A percentile compares a stretch with the other conserved stretches of the same genome.
phyloP scores from a whole-genome alignment of 2,797 vertebrate genomes.

The Alcedo atthis region DNA sequence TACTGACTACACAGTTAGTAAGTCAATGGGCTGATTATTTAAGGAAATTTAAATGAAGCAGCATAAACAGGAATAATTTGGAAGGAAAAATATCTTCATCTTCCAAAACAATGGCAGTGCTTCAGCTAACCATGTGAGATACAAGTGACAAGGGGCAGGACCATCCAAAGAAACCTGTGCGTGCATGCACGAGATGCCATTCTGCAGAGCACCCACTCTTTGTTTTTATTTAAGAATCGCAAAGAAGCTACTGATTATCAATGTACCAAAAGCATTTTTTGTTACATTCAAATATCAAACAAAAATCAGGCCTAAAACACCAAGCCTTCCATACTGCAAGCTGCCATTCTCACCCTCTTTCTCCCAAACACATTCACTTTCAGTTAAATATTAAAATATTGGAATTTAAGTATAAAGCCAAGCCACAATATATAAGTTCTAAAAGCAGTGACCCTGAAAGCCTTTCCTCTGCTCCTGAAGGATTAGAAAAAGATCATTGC shows the following conservation, averaged over 20 bases:
- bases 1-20: background rate
- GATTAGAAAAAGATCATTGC: background rate
- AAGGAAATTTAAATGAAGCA: background rate
- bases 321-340: background rate
- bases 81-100: background rate
- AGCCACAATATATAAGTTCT: background rate
- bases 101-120: background rate
- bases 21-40: background rate
- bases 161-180: background rate
- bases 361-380: background rate
- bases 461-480: background rate
- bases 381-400: constrained; percentile 18
- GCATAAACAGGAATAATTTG: background rate
- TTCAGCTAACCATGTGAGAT: background rate
- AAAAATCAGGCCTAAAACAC: background rate
- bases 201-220: background rate
- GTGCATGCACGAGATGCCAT: background rate
- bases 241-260: background rate
- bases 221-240: background rate
- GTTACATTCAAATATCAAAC: background rate
- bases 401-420: background rate
- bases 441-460: background rate
- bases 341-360: background rate
- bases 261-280: background rate
- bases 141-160: background rate